A percentile compares a stretch with the other conserved stretches of the same genome.
phyloP scores from a whole-genome alignment of 2,113 vertebrate genomes.

The Tupaia chinensis region DNA sequence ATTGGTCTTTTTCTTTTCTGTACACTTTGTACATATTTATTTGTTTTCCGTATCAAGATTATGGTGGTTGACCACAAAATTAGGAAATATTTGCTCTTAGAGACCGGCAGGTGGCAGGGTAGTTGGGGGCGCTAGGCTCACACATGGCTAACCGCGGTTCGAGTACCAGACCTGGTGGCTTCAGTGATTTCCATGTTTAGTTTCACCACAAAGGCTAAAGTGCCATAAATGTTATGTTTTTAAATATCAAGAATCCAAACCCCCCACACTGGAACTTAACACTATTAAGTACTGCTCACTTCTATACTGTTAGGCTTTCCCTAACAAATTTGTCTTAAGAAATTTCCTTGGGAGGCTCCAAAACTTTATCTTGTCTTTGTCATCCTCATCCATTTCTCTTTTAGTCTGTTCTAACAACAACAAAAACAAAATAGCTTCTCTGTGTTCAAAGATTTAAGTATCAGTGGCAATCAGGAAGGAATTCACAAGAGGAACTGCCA shows the following conservation, averaged over 20 bases:
- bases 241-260: constrained; percentile 11
- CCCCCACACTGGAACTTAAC: background rate
- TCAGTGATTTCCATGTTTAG: background rate
- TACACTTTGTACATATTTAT: background rate
- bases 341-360: constrained; percentile 1
- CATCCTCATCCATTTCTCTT: background rate
- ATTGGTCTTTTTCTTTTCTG: background rate
- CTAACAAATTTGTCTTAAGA: background rate
- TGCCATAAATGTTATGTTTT: constrained; percentile 4
- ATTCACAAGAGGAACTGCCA: accelerated
- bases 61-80: background rate
- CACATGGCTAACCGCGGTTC: too few relatives aligned
- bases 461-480: background rate
- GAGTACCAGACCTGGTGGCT: too few relatives aligned
- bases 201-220: background rate
- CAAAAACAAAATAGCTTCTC: background rate
- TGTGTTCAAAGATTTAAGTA: background rate
- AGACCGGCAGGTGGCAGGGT: too few relatives aligned
- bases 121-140: too few relatives aligned
- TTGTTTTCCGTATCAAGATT: background rate
- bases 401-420: background rate
- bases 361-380: constrained; percentile 15
- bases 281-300: background rate
- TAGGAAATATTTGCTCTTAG: background rate
- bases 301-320: background rate